A percentile compares a stretch with the other conserved stretches of the same genome.
phyloP scores from a whole-genome alignment of 1,140 invertebrate genomes.

The Hylaeus anthracinus region DNA sequence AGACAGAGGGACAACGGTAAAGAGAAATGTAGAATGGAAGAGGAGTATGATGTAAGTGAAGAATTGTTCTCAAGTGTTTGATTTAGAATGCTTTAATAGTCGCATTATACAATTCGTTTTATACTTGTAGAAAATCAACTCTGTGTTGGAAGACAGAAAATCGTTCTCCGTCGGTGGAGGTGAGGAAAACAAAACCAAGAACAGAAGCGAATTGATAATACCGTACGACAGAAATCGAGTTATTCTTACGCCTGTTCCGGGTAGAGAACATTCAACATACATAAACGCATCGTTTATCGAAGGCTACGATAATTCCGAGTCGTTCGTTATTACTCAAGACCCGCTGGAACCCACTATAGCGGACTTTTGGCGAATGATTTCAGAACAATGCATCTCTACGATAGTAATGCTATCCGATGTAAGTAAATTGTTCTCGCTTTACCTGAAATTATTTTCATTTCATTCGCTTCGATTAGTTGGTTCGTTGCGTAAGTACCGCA shows the following conservation, averaged over 20 bases:
- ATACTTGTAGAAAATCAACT: slow-evolving; percentile 87
- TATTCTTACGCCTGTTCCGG: slow-evolving; percentile 90
- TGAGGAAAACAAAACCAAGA: slow-evolving; percentile 93
- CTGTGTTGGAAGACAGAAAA: slow-evolving; percentile 90
- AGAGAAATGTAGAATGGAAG: slow-evolving; percentile 86
- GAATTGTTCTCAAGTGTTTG: not conserved
- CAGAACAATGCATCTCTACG: slow-evolving; percentile 94
- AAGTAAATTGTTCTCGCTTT: slow-evolving; percentile 68
- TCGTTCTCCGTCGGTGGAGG: slow-evolving; percentile 89
- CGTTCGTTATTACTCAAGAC: slow-evolving; percentile 98
- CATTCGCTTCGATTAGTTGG: not conserved
- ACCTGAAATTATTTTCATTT: not conserved
- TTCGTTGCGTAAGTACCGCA: slow-evolving; percentile 45
- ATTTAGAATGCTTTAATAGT: slow-evolving; percentile 30
- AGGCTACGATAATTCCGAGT: slow-evolving; percentile 96
- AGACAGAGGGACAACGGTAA: slow-evolving; percentile 86
- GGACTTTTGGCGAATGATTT: slow-evolving; percentile 98
- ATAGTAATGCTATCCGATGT: slow-evolving; percentile 97
- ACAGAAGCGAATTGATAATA: slow-evolving; percentile 92
- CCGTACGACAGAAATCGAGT: slow-evolving; percentile 96
- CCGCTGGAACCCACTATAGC: slow-evolving; percentile 92
- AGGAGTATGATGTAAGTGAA: slow-evolving; percentile 90
- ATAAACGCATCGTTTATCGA: slow-evolving; percentile 99
- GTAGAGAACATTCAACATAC: slow-evolving; percentile 94
- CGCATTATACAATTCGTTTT: slow-evolving; percentile 17